Base-by-base conservation (phyloP, 2,113 vertebrate species). In the Pholis gunnellus region DNA sequence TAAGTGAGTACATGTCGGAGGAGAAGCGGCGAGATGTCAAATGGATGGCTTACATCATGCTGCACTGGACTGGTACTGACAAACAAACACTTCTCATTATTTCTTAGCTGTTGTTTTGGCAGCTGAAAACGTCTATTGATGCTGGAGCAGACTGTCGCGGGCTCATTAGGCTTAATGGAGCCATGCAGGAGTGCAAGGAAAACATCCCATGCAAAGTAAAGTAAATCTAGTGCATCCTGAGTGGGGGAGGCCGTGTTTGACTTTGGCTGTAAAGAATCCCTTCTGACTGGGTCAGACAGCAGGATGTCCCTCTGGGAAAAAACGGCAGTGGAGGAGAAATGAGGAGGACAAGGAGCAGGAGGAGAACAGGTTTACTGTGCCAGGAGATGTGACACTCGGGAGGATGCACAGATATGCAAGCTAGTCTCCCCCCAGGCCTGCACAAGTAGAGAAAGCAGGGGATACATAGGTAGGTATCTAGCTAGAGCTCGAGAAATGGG, bases 101-200 rank as follows among this genome's bases (percentile, higher is more conserved):
- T 79, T 42, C 34, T 46, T 29, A 14, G 76, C 61, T 42, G 15
- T 66, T 90, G 81, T 89, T 86, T 75, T 79, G 66, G 67, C 75
- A 88, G 81, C 81, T 89, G 81, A 88, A 77, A 79, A 73, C 22
- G 64, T 63, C 63, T 59, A 2, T 77, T 6, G 69, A 67, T 44
- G 72, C 78, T 78, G 66, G 57, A 70, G 66, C 7, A 40, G 38
- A 69, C 52, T 70, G 75, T 79, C 52, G 15, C 27, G 27, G 83
- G 40, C 79, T 88, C 81, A 88, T 91, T 91, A 85, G 72, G 67
- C 76, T 81, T 88, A 88, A 90, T 90, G 85, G 82, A 86, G 84
- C 81, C 5, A 3, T 22, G 1, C 69, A 65, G 75, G 74, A 90
- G 83, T 74, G 81, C 74, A 78, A 65, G 14, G 42, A 73, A 85